Base-by-base conservation (phyloP, 2,113 vertebrate species). In the Oxyruncus cristatus region DNA sequence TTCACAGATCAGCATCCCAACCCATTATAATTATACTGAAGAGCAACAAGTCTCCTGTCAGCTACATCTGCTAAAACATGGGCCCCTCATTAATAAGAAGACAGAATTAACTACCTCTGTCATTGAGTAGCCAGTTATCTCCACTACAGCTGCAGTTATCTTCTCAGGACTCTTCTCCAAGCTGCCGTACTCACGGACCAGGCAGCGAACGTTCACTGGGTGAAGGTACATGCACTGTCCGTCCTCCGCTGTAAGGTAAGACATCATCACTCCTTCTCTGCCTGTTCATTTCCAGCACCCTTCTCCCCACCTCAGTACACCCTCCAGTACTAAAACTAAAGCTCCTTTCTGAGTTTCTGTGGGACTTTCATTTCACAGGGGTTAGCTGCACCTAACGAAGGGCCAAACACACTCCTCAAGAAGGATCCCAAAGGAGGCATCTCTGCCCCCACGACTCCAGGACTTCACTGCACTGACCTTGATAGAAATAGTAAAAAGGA, bases 151-250 rank as follows among this genome's bases (percentile, higher is more conserved):
- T 35, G 99, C 99, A 7, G 99, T 99, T 97, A 99, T 99, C 92
- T 98, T 98, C 93, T 99, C 98, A 1, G 99, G 99, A 88, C 99
- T 99, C 95, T 98, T 98, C 98, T 99, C 99, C 97, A 99, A 97
- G 97, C 99, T 99, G 96, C 99, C 99, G 0, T 99, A 99, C 68
- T 99, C 98, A 47, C 98, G 98, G 94, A 99, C 95, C 5, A 99
- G 98, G 95, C 99, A 99, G 80, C 99, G 99, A 66, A 99, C 99
- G 1, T 99, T 99, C 97, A 99, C 98, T 2, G 99, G 99, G 96
- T 99, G 99, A 92, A 99, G 98, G 95, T 99, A 99, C 99, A 99
- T 99, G 97, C 99, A 98, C 95, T 99, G 99, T n/a, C 99, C 99
- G 39, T 99, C 99, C 42, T 99, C 99, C 84, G 99, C 99, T 99